Conservation (phyloP, 2,113 vertebrate genomes). For the Octodon degus region DNA sequence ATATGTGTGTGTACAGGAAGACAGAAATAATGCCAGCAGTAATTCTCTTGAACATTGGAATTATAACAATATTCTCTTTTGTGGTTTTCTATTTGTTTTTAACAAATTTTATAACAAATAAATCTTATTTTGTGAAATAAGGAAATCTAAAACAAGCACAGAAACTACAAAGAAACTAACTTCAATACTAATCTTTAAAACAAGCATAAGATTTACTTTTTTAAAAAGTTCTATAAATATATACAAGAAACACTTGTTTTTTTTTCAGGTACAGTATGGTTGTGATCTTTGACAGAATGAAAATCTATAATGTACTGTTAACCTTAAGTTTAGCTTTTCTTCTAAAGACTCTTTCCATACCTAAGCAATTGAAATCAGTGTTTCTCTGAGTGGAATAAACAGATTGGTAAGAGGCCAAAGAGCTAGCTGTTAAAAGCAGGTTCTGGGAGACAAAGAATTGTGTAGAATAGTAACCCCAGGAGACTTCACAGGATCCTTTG, state of each 20-base stretch:
- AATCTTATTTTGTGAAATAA: neutral
- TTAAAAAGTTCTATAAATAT: neutral
- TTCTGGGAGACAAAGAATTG: neutral
- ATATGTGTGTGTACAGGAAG: neutral
- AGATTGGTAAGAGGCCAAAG: neutral
- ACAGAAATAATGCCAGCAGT: neutral
- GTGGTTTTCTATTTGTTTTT: slow-evolving; percentile 24
- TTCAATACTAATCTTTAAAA: neutral
- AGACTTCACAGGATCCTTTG: neutral
- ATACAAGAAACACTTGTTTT: neutral
- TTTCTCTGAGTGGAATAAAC: neutral
- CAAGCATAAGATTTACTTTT: neutral
- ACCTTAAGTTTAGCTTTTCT: neutral
- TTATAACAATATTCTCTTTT: neutral
- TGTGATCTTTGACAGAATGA: neutral
- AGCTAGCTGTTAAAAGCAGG: neutral
- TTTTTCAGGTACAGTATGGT: neutral
- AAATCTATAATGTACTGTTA: neutral
- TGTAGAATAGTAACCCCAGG: neutral
- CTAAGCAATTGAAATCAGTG: neutral
- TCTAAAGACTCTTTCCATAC: neutral
- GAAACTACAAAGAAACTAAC: slow-evolving; percentile 23
- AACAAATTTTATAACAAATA: neutral
- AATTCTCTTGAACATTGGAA: neutral
- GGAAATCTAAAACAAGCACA: neutral